A percentile compares a stretch with the other conserved stretches of the same genome.
Evolutionary conservation across 2,888 invertebrate genomes (phyloP).

Genomic region (Eurytoma adleriae): DNA sequence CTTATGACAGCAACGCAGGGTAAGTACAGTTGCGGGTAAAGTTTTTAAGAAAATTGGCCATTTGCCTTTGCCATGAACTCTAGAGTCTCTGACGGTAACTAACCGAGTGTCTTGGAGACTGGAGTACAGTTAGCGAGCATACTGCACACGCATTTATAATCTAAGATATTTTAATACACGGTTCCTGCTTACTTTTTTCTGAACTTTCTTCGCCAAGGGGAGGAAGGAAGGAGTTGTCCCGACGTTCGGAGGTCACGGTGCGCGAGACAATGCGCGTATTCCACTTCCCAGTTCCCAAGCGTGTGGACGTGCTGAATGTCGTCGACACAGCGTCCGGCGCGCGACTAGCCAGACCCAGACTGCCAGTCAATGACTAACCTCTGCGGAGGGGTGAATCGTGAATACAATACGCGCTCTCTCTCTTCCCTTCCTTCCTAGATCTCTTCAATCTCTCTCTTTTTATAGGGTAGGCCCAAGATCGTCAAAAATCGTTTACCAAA

Average conservation of each 20-base stretch:
- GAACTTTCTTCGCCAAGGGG: conserved; percentile 3
- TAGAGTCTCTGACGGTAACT: conserved; percentile 30
- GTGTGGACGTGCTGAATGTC: conserved; percentile 59
- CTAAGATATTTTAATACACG: neutral
- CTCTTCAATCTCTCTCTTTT: neutral
- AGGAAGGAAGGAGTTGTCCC: neutral
- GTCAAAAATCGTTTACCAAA: neutral
- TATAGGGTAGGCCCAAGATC: neutral
- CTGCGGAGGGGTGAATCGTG: conserved; percentile 19
- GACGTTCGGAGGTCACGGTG: neutral
- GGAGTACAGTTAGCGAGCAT: neutral
- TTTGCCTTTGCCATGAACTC: too few relatives aligned
- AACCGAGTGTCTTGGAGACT: conserved; percentile 16
- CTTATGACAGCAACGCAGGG: neutral
- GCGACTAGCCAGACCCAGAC: conserved; percentile 62
- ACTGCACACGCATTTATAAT: neutral
- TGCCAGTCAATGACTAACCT: conserved; percentile 38
- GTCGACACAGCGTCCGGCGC: conserved; percentile 69
- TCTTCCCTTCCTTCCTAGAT: neutral
- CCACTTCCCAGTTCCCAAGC: conserved; percentile 2
- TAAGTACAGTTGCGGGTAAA: neutral
- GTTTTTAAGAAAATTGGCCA: conserved; percentile 14
- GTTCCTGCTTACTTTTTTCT: neutral
- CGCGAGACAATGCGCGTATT: conserved; percentile 2
- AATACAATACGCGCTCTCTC: neutral